A percentile compares a stretch with the other conserved stretches of the same genome.
These are phyloP conservation scores for Mizuhopecten yessoensis DNA, from an alignment of 1,140 invertebrate genomes.

Conservation along the genomic window DNA sequence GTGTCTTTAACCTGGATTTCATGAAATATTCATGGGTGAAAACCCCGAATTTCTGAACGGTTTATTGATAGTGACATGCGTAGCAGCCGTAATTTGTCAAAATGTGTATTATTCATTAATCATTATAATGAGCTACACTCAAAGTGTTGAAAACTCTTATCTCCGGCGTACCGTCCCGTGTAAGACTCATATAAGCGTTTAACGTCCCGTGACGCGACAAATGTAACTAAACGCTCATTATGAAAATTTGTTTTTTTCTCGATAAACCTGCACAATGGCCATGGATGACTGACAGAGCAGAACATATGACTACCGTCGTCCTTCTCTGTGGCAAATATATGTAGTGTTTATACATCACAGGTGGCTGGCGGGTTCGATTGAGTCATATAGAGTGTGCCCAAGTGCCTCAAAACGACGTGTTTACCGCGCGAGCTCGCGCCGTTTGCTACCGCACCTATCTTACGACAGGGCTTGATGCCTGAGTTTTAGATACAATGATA, in stretches of 20 bases:
- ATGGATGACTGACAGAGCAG: conserved; percentile 21
- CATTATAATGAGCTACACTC: not conserved
- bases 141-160: not conserved
- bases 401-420: conserved; percentile 37
- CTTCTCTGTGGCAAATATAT: not conserved
- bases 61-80: too few relatives aligned
- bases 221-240: conserved; percentile 19
- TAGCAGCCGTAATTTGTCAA: not conserved
- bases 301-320: not conserved
- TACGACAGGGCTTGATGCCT: not conserved
- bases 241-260: conserved; percentile 14
- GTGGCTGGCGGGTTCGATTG: not conserved
- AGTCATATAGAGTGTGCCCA: not conserved
- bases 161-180: not conserved
- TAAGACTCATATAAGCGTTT: not conserved
- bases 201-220: conserved; percentile 23
- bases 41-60: too few relatives aligned
- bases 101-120: not conserved
- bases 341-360: not conserved
- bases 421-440: conserved; percentile 18
- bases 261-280: not conserved
- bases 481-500: conserved; percentile 8
- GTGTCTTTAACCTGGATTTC: too few relatives aligned
- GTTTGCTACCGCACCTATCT: not conserved
- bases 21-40: too few relatives aligned